phyloP scores from a whole-genome alignment of 1,140 invertebrate genomes.

The Drosophila kurseongensis region DNA sequence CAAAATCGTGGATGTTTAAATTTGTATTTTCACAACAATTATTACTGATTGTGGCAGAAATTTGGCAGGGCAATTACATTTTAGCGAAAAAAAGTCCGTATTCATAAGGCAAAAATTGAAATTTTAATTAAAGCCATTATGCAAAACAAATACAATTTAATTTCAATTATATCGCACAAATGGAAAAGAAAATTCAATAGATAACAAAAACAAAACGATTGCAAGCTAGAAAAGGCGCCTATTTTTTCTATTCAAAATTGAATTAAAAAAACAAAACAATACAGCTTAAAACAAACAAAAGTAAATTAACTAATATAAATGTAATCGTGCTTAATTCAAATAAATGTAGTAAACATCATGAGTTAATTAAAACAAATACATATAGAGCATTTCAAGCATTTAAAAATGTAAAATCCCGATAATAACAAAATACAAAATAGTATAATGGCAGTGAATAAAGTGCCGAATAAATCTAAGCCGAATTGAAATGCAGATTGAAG shows the following conservation, averaged over 20 bases:
- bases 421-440: conserved; percentile 10
- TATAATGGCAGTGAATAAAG: not conserved
- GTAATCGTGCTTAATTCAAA: no score
- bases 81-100: no score
- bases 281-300: not conserved
- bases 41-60: not conserved
- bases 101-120: not conserved
- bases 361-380: conserved; percentile 1
- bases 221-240: not conserved
- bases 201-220: not conserved
- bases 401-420: conserved; percentile 5
- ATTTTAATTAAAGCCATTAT: not conserved
- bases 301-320: not conserved
- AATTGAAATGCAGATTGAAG: not conserved
- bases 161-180: not conserved
- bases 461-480: conserved; percentile 1
- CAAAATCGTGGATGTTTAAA: not conserved
- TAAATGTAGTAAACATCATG: not conserved
- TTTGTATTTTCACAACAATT: not conserved
- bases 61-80: not conserved
- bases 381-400: not conserved
- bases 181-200: no score
- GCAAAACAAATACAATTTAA: not conserved
- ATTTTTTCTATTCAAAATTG: no score
- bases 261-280: not conserved